A percentile compares a stretch with the other conserved stretches of the same genome.
Conservation (phyloP, 2,797 vertebrate genomes). For the Phoeniculus purpureus region DNA sequence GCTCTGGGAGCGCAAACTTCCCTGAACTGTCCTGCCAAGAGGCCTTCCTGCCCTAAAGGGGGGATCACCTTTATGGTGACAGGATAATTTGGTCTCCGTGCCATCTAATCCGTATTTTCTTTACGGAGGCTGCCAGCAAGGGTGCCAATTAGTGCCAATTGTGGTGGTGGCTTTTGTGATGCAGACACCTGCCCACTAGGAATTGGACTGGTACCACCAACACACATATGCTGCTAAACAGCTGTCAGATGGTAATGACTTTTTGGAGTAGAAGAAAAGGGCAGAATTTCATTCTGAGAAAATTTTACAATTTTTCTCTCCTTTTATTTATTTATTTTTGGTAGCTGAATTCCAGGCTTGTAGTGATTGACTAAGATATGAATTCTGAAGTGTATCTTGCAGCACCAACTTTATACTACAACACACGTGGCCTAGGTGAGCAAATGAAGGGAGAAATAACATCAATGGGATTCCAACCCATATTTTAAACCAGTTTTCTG, state of each 20-base stretch:
- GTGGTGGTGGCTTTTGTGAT: slow-evolving; percentile 74
- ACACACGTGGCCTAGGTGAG: not conserved
- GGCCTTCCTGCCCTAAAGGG: slow-evolving; percentile 45
- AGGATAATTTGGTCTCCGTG: slow-evolving; percentile 70
- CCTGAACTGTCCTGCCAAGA: slow-evolving; percentile 24
- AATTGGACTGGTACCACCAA: slow-evolving; percentile 76
- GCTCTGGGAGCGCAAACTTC: slow-evolving; percentile 42
- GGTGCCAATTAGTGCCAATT: slow-evolving; percentile 75
- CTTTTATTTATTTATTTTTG: not conserved
- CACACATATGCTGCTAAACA: slow-evolving; percentile 75
- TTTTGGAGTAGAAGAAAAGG: slow-evolving; percentile 65
- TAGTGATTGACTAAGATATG: not conserved
- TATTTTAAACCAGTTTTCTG: not conserved
- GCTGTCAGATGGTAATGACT: slow-evolving; percentile 76
- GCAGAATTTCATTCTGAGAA: slow-evolving; percentile 63
- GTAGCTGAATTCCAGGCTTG: not conserved
- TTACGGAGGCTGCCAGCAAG: slow-evolving; percentile 52
- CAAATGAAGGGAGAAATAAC: not conserved
- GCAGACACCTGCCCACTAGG: slow-evolving; percentile 76
- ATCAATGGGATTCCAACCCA: not conserved
- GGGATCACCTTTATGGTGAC: slow-evolving; percentile 67
- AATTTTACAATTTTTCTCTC: slow-evolving; percentile 45
- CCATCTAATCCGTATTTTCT: slow-evolving; percentile 71
- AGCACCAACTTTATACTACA: not conserved
- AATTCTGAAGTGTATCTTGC: not conserved